A percentile compares a stretch with the other conserved stretches of the same genome.
phyloP scores from a whole-genome alignment of 1,140 invertebrate genomes.

The Scaptomyza montana region DNA sequence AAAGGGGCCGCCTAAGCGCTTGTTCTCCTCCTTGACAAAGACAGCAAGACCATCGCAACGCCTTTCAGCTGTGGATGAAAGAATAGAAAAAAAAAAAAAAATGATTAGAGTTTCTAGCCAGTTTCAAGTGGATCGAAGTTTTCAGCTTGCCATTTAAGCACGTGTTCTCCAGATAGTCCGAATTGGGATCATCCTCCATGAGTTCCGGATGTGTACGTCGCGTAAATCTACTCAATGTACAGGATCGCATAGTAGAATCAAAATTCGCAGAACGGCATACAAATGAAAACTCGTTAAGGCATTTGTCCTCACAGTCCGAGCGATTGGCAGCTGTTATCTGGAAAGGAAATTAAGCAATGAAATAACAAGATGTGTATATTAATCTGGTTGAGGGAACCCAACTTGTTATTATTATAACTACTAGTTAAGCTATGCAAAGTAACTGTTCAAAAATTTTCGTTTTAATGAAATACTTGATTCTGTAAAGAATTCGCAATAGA shows the following conservation, averaged over 20 bases:
- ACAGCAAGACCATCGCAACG: constrained; percentile 93
- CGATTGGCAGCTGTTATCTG: constrained; percentile 90
- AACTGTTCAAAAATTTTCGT: too few species aligned
- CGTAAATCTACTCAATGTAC: constrained; percentile 91
- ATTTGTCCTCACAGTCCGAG: constrained; percentile 95
- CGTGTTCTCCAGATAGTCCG: constrained; percentile 95
- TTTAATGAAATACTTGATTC: too few species aligned
- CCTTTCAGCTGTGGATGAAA: constrained; percentile 87
- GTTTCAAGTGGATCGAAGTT: neutral
- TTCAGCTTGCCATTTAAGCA: constrained; percentile 90
- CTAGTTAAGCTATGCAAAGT: neutral
- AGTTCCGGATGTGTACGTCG: constrained; percentile 92
- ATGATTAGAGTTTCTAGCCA: neutral
- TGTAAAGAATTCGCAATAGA: too few species aligned
- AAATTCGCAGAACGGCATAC: constrained; percentile 94
- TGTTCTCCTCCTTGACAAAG: constrained; percentile 95
- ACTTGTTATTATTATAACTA: neutral
- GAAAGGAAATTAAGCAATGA: constrained; percentile 11
- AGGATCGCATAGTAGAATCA: constrained; percentile 90
- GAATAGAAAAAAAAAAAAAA: neutral
- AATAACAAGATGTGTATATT: neutral
- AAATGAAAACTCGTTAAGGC: constrained; percentile 94
- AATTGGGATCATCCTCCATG: constrained; percentile 92
- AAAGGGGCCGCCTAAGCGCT: constrained; percentile 92
- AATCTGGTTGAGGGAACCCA: neutral